These are phyloP conservation scores for Horisme vitalbata DNA, from an alignment of 2,888 invertebrate species.

Conservation along the genomic window DNA sequence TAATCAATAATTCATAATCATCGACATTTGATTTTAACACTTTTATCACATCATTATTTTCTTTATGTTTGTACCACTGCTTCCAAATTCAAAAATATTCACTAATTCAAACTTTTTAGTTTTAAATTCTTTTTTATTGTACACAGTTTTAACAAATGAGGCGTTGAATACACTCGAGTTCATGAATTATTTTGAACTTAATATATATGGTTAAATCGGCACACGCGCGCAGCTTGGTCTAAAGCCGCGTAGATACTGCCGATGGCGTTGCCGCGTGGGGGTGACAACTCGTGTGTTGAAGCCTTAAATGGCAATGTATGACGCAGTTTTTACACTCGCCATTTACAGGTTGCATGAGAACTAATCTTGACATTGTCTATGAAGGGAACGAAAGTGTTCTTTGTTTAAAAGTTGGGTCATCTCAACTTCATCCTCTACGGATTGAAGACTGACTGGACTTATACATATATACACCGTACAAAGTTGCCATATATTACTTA, in stretches of 20 bases:
- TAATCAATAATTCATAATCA: not conserved
- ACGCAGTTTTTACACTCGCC: conserved; percentile 40
- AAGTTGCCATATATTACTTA: no score
- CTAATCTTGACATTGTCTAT: conserved; percentile 23
- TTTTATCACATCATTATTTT: conserved; percentile 24
- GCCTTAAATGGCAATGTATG: conserved; percentile 53
- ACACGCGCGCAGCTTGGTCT: conserved; percentile 49
- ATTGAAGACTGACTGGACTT: no score
- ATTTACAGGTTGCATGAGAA: conserved; percentile 28
- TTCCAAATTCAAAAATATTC: conserved; percentile 12
- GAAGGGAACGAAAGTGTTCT: conserved; percentile 17
- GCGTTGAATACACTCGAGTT: not conserved
- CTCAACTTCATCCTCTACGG: no score
- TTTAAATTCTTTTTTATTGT: conserved; percentile 5
- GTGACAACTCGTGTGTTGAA: conserved; percentile 42
- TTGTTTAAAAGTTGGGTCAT: conserved; percentile 14
- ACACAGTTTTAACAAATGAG: conserved; percentile 6
- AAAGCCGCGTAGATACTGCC: conserved; percentile 62
- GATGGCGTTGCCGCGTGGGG: conserved; percentile 43
- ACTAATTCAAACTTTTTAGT: not conserved
- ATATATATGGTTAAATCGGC: not conserved
- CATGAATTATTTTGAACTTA: not conserved
- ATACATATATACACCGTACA: no score
- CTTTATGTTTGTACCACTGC: conserved; percentile 5
- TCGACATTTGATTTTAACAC: conserved; percentile 22